Conservation (phyloP, 2,888 invertebrate genomes). For the Microctonus aethiopoides region DNA sequence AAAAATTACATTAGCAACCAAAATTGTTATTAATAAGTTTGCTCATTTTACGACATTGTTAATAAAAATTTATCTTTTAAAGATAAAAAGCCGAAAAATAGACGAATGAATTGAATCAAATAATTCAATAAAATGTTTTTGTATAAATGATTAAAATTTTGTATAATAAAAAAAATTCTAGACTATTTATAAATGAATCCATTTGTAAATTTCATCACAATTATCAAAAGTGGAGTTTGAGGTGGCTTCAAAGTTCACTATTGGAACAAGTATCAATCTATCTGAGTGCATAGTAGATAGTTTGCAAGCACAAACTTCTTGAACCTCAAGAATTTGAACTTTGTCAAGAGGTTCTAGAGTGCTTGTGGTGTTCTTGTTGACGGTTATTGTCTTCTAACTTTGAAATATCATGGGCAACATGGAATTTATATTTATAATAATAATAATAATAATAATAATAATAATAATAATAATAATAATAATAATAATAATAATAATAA, state of each 20-base stretch:
- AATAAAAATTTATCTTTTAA: conserved; percentile 28
- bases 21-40: conserved; percentile 33
- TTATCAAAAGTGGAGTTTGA: too few species aligned
- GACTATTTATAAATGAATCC: conserved; percentile 43
- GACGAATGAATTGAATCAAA: neutral
- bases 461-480: too few species aligned
- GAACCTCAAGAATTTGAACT: neutral
- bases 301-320: neutral
- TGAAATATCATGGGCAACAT: neutral
- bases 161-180: conserved; percentile 53
- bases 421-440: too few species aligned
- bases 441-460: too few species aligned
- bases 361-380: neutral
- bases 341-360: neutral
- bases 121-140: conserved; percentile 51
- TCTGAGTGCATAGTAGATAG: neutral
- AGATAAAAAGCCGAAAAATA: neutral
- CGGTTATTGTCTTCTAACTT: neutral
- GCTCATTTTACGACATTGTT: conserved; percentile 29
- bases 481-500: too few species aligned
- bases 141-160: conserved; percentile 55
- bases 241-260: neutral
- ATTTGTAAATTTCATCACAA: neutral
- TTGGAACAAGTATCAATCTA: neutral
- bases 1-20: neutral